Evolutionary conservation across 2,113 vertebrate species (phyloP).

Genomic region (Myxocyprinus asiaticus): DNA sequence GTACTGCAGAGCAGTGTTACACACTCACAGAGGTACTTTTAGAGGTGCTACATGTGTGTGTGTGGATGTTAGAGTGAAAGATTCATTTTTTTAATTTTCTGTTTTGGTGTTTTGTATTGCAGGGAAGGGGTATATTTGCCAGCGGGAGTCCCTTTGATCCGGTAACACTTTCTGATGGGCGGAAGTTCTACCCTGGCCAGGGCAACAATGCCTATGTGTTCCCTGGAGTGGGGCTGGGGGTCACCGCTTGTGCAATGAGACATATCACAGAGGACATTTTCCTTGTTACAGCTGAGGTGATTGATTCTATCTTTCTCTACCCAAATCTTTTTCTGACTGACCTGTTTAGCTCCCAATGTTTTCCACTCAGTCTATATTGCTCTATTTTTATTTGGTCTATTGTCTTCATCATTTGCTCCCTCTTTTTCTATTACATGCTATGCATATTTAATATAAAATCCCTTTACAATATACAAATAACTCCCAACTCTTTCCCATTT

Average conservation of each 20-base stretch:
- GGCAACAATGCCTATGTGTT: constrained; percentile 98
- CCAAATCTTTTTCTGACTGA: not conserved
- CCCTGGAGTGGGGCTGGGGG: constrained; percentile 89
- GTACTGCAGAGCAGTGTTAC: constrained; percentile 96
- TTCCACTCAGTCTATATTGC: no score
- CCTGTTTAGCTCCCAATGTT: no score
- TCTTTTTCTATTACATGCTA: no score
- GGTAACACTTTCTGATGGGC: constrained; percentile 85
- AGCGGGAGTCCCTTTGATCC: constrained; percentile 96
- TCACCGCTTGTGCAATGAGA: constrained; percentile 81
- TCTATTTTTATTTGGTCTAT: no score
- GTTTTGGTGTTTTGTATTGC: constrained; percentile 11
- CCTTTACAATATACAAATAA: no score
- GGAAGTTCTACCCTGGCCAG: constrained; percentile 87
- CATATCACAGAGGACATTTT: constrained; percentile 85
- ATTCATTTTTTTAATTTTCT: not conserved
- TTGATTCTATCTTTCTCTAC: not conserved
- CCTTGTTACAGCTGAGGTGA: constrained; percentile 91
- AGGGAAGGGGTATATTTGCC: constrained; percentile 93
- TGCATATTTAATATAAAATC: not conserved
- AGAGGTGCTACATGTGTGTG: not conserved
- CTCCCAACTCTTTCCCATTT: not conserved
- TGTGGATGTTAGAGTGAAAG: not conserved
- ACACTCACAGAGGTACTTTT: constrained; percentile 83
- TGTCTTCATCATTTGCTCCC: no score